These are phyloP conservation scores for Cephalophus harveyi DNA, from an alignment of 2,113 vertebrate species.

Conservation along the genomic window DNA sequence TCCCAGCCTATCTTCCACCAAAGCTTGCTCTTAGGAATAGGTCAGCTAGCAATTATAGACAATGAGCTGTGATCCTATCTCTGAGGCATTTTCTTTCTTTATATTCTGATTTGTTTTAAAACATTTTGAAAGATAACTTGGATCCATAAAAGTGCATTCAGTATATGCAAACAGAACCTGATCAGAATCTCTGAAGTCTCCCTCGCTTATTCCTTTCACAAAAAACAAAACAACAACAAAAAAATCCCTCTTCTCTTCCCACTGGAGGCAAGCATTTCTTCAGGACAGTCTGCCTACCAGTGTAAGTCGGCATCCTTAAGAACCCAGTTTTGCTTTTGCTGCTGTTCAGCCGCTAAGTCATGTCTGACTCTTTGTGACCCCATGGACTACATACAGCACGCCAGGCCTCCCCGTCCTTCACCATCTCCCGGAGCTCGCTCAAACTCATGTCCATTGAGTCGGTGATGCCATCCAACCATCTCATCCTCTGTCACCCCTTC, in stretches of 20 bases:
- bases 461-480: background rate
- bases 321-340: background rate
- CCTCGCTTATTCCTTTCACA: background rate
- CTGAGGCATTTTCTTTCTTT: background rate
- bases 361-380: background rate
- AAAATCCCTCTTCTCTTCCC: accelerated
- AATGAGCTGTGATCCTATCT: background rate
- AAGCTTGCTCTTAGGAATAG: background rate
- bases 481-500: background rate
- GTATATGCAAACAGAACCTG: background rate
- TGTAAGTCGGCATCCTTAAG: background rate
- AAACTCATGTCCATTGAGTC: background rate
- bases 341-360: background rate
- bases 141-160: background rate
- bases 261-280: background rate
- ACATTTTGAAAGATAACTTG: background rate
- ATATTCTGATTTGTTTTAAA: background rate
- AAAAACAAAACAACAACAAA: background rate
- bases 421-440: accelerated
- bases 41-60: background rate
- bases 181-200: background rate
- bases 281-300: too few relatives aligned
- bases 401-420: background rate
- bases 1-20: background rate
- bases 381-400: background rate